Evolutionary conservation across 2,888 invertebrate genomes (phyloP).

Genomic region (Icerya purchasi): DNA sequence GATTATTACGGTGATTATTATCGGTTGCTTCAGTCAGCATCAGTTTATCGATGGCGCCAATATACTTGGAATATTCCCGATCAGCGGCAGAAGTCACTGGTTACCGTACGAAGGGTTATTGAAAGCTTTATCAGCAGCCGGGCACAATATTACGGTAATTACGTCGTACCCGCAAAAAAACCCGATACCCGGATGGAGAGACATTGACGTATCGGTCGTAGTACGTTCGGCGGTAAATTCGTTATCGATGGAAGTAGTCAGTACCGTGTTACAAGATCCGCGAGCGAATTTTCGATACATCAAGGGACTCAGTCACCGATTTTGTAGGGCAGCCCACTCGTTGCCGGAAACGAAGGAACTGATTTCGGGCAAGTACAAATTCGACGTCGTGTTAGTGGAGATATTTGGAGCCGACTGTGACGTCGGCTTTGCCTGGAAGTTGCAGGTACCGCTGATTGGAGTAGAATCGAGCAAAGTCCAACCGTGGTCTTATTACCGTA

Average conservation of each 20-base stretch:
- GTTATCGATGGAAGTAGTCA: constrained; percentile 7
- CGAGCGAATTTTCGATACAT: constrained; percentile 10
- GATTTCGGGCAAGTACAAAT: constrained; percentile 13
- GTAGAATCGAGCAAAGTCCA: constrained; percentile 8
- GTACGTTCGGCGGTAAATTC: constrained; percentile 6
- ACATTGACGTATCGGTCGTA: constrained; percentile 12
- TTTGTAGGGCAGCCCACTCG: constrained; percentile 12
- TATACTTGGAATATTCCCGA: constrained; percentile 30
- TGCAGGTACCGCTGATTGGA: constrained; percentile 12
- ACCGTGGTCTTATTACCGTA: constrained; percentile 16
- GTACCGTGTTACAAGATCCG: constrained; percentile 3
- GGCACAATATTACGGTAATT: constrained; percentile 32
- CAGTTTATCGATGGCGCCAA: too few species aligned
- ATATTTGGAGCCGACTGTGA: constrained; percentile 15
- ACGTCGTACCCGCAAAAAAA: constrained; percentile 25
- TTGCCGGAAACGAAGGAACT: constrained; percentile 15
- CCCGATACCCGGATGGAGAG: constrained; percentile 24
- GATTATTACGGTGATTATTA: too few species aligned
- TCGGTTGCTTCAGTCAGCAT: too few species aligned
- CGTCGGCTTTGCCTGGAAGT: constrained; percentile 13
- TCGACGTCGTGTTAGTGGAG: constrained; percentile 14
- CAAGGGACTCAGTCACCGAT: constrained; percentile 5
- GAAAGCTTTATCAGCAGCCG: constrained; percentile 29
- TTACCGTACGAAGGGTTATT: constrained; percentile 29
- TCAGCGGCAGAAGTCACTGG: constrained; percentile 30